Evolutionary conservation across 64 coral and sea anemone genomes (phyloP).

Genomic region (Acropora tenuis): DNA sequence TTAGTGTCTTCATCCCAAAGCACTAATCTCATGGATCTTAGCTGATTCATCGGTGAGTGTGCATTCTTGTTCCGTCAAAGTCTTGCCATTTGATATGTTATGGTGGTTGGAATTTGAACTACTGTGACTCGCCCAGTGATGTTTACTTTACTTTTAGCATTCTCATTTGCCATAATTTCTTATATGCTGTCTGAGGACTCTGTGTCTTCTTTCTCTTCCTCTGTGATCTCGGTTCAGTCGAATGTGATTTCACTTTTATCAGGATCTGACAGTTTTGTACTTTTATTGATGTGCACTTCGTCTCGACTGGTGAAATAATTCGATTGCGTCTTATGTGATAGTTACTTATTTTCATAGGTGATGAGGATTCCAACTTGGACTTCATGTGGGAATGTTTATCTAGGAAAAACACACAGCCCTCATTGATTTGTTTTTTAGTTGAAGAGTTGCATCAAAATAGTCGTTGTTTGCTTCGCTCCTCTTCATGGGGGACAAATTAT

Average conservation of each 20-base stretch:
- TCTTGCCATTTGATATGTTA: conserved; percentile 56
- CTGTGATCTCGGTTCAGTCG: conserved; percentile 53
- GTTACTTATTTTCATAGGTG: conserved; percentile 70
- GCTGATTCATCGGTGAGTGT: conserved; percentile 61
- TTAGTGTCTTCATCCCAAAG: conserved; percentile 71
- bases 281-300: conserved; percentile 77
- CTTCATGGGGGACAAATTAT: conserved; percentile 34
- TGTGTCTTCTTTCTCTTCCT: conserved; percentile 38
- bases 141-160: conserved; percentile 69
- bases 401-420: conserved; percentile 54
- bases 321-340: conserved; percentile 49
- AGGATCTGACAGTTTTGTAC: conserved; percentile 64
- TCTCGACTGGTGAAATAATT: conserved; percentile 45
- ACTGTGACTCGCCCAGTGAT: conserved; percentile 66
- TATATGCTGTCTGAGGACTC: conserved; percentile 56
- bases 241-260: conserved; percentile 67
- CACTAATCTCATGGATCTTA: conserved; percentile 72
- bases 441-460: conserved; percentile 60
- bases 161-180: conserved; percentile 62
- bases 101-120: conserved; percentile 46
- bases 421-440: conserved; percentile 52
- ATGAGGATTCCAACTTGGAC: conserved; percentile 57
- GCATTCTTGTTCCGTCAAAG: conserved; percentile 58
- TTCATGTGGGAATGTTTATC: conserved; percentile 67
- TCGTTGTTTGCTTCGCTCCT: conserved; percentile 60